Base-by-base conservation (phyloP, 2,888 invertebrate genomes). In the Spodoptera picta region DNA sequence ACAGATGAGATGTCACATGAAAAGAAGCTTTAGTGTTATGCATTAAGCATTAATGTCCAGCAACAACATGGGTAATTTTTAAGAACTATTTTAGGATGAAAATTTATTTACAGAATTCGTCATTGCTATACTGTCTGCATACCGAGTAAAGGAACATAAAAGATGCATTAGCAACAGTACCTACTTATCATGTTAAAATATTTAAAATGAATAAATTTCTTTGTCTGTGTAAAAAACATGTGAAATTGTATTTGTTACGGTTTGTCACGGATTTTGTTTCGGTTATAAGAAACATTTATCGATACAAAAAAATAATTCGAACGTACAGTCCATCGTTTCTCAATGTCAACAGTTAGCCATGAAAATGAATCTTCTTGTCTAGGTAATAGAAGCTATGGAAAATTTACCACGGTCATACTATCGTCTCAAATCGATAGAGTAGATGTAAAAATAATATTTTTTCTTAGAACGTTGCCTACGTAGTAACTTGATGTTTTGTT, bases 241-340 rank as follows among this genome's bases (percentile, higher is more conserved):
- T 67, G 36, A 73, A 67, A 69, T 67, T 71, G 50, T 64, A 52
- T 66, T 75, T 54, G 68, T 70, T 68, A 69, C 67, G 76, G 65
- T 44, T 64, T 69, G 74, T 74, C 78, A 78, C 61, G 76, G 50
- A 10, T 74, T 78, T 78, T 41, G 78, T 79, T 78, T 46, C 55
- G 65, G 72, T 57, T 57, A 59, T 56, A 56, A 69, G 69, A 71
- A 73, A 77, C 55, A 68, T 64, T 66, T 27, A 60, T 69, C 65
- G 47, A 55, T 57, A 42, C 62, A 51, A 55, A 58, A 58, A 69
- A 76, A 72, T 73, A 63, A 24, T 55, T 41, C 58, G 60, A 52
- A 45, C 27, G 36, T 54, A 60, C 43, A 53, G 50, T 56, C 60
- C 55, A 68, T 12, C 49, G 54, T 9, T 36, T 36, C 6, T 36